phyloP scores from a whole-genome alignment of 2,888 invertebrate genomes.

The Horisme vitalbata region DNA sequence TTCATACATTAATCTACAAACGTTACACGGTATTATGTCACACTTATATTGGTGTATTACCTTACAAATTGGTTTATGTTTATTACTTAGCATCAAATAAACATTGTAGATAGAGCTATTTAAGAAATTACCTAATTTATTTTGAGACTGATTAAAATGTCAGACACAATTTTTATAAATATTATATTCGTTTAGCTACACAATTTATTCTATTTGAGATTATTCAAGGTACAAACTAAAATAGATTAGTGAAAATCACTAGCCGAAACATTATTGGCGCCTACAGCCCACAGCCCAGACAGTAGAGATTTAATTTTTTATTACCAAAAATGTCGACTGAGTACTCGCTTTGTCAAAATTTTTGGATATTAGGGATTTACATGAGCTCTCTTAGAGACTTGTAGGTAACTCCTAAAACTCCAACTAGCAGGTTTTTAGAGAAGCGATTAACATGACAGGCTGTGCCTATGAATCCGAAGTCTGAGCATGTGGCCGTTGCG shows the following conservation, averaged over 20 bases:
- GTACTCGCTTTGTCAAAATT: too few species aligned
- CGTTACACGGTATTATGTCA: constrained; percentile 72
- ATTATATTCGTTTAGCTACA: constrained; percentile 27
- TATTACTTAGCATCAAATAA: constrained; percentile 54
- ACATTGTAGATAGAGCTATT: constrained; percentile 36
- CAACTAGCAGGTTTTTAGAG: too few species aligned
- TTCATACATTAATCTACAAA: constrained; percentile 71
- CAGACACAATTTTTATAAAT: constrained; percentile 29
- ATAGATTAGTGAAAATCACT: constrained; percentile 63
- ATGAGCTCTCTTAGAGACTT: too few species aligned
- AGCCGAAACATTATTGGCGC: constrained; percentile 41
- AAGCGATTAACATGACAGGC: too few species aligned
- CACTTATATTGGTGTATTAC: constrained; percentile 69
- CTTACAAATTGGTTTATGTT: constrained; percentile 57
- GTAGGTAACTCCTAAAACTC: too few species aligned
- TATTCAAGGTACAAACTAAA: constrained; percentile 68
- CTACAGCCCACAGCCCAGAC: too few species aligned
- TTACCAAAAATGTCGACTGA: too few species aligned
- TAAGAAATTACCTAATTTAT: constrained; percentile 38
- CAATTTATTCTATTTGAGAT: constrained; percentile 70
- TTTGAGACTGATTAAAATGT: constrained; percentile 44
- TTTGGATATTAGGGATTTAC: too few species aligned
- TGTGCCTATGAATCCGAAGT: too few species aligned
- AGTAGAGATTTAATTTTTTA: too few species aligned
- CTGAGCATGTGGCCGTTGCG: too few species aligned